phyloP scores from a whole-genome alignment of 2,113 vertebrate genomes.

The Heptranchias perlo region DNA sequence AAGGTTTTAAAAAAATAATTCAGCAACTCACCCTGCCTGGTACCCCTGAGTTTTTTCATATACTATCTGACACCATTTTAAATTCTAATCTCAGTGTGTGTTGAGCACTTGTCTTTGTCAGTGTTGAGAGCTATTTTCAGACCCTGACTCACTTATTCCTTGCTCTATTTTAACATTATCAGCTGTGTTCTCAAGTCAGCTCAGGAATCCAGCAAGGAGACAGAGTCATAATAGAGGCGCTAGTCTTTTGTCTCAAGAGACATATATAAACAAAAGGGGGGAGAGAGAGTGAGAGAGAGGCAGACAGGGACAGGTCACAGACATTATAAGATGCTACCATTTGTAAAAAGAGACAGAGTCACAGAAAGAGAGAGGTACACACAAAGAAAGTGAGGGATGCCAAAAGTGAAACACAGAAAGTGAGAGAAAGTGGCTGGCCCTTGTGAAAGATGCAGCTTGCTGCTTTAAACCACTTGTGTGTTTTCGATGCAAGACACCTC shows the following conservation, averaged over 20 bases:
- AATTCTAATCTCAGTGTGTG: not conserved
- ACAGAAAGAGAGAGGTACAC: no score
- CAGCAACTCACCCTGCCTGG: not conserved
- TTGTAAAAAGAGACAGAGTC: no score
- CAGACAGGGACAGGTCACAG: not conserved
- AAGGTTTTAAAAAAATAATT: not conserved
- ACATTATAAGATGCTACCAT: no score
- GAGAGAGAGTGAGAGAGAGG: not conserved
- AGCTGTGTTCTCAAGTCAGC: not conserved
- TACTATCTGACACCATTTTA: not conserved
- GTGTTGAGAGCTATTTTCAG: constrained; percentile 14
- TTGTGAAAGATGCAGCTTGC: no score
- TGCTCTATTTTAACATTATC: not conserved
- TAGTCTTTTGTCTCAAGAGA: not conserved
- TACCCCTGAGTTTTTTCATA: not conserved
- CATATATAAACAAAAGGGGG: not conserved
- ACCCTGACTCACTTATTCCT: constrained; percentile 30
- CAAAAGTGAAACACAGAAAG: no score
- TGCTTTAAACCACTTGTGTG: no score
- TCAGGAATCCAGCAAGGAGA: not conserved
- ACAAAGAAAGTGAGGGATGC: no score
- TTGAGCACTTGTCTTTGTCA: constrained; percentile 20
- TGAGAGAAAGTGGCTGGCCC: no score
- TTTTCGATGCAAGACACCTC: no score
- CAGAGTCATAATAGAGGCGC: not conserved